These are phyloP conservation scores for Lepidocyrtoides sp. DNA, from an alignment of 2,888 invertebrate species.

Conservation along the genomic window DNA sequence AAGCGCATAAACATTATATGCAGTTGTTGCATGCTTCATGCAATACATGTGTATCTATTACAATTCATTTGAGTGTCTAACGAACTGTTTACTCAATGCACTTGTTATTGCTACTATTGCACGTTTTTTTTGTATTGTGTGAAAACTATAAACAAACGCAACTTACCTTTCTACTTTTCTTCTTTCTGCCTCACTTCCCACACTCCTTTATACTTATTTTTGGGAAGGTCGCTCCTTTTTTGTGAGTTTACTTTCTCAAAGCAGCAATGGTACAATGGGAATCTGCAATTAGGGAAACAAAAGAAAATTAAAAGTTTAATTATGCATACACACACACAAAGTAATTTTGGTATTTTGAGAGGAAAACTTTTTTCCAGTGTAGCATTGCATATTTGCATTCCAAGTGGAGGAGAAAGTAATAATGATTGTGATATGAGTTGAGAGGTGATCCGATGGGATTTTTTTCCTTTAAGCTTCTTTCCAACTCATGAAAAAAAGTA, in stretches of 20 bases:
- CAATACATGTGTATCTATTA: no score
- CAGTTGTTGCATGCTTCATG: no score
- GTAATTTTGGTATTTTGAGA: background rate
- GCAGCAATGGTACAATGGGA: background rate
- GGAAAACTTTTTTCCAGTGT: background rate
- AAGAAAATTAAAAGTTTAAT: constrained; percentile 63
- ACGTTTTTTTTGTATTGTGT: background rate
- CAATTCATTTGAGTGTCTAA: no score
- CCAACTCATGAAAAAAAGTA: background rate
- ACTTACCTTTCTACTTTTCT: constrained; percentile 8
- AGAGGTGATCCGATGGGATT: constrained; percentile 12
- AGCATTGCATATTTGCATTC: background rate
- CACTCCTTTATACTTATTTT: background rate
- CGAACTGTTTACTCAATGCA: constrained; percentile 34
- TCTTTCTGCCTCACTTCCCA: background rate
- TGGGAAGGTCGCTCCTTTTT: constrained; percentile 15
- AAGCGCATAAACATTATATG: background rate
- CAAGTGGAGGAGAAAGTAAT: background rate
- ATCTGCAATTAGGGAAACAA: constrained; percentile 45
- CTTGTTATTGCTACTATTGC: background rate
- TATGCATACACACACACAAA: constrained; percentile 29
- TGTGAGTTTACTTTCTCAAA: background rate
- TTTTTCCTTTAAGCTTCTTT: constrained; percentile 22
- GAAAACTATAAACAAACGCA: background rate
- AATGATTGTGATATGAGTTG: constrained; percentile 3